Conservation (phyloP, 2,113 vertebrate genomes). For the Tenrec ecaudatus region DNA sequence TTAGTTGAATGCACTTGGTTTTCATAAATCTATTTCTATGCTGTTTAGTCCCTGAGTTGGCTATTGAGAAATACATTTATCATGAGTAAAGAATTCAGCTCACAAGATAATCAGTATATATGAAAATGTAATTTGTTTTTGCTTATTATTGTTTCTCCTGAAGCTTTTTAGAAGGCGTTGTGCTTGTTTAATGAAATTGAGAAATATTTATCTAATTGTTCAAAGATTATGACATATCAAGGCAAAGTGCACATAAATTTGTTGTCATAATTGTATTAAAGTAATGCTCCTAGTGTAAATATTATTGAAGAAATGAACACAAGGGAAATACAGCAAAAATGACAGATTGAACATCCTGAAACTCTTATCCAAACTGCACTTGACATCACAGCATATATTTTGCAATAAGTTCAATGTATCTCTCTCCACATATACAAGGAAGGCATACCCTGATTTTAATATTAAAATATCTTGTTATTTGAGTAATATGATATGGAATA, state of each 20-base stretch:
- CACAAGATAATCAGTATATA: not conserved
- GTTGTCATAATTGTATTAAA: not conserved
- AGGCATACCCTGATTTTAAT: not conserved
- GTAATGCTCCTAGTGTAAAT: not conserved
- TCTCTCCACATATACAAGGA: not conserved
- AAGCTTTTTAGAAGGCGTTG: not conserved
- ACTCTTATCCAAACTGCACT: not conserved
- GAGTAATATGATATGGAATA: not conserved
- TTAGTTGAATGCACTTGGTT: not conserved
- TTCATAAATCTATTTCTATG: not conserved
- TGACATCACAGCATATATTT: not conserved
- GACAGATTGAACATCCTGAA: not conserved
- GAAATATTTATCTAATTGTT: not conserved
- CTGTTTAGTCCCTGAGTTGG: not conserved
- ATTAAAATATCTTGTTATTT: not conserved
- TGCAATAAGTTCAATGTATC: not conserved
- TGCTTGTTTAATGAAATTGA: not conserved
- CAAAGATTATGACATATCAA: not conserved
- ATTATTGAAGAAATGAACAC: not conserved
- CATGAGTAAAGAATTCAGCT: not conserved
- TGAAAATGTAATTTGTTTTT: not conserved
- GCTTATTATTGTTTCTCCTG: not conserved
- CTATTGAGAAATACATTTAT: not conserved
- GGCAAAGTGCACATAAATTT: not conserved
- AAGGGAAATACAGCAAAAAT: not conserved